Evolutionary conservation across 1,140 invertebrate genomes (phyloP).

Genomic region (Cydia strobilella): DNA sequence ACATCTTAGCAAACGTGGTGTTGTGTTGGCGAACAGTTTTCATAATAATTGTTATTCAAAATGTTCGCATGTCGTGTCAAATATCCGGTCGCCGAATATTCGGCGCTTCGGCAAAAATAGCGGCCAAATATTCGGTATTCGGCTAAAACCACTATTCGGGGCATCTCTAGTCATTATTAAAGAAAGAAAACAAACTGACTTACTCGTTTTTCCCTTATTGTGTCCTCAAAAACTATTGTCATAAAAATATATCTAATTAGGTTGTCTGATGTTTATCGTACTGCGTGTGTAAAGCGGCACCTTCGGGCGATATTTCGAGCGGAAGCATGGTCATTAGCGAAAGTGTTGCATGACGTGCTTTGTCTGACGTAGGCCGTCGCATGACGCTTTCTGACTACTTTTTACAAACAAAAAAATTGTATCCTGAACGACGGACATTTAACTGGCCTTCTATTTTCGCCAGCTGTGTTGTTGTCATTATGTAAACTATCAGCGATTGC

Average conservation of each 20-base stretch:
- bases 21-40: too few relatives aligned
- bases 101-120: too few relatives aligned
- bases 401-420: constrained; percentile 9
- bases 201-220: too few relatives aligned
- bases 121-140: too few relatives aligned
- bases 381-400: constrained; percentile 24
- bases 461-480: neutral
- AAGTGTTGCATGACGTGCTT: constrained; percentile 61
- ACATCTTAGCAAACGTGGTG: too few relatives aligned
- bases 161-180: too few relatives aligned
- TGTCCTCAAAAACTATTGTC: neutral
- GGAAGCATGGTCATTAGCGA: constrained; percentile 40
- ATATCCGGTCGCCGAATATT: too few relatives aligned
- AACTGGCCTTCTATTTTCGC: neutral
- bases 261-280: neutral
- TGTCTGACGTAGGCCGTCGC: constrained; percentile 11
- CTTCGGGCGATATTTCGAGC: constrained; percentile 29
- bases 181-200: too few relatives aligned
- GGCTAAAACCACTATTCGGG: too few relatives aligned
- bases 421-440: constrained; percentile 7
- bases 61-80: too few relatives aligned
- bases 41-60: too few relatives aligned
- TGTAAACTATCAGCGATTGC: too few relatives aligned
- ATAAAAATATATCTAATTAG: neutral
- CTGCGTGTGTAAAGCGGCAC: constrained; percentile 14